Conservation (phyloP, 2,888 invertebrate genomes). For the Dugesia japonica region DNA sequence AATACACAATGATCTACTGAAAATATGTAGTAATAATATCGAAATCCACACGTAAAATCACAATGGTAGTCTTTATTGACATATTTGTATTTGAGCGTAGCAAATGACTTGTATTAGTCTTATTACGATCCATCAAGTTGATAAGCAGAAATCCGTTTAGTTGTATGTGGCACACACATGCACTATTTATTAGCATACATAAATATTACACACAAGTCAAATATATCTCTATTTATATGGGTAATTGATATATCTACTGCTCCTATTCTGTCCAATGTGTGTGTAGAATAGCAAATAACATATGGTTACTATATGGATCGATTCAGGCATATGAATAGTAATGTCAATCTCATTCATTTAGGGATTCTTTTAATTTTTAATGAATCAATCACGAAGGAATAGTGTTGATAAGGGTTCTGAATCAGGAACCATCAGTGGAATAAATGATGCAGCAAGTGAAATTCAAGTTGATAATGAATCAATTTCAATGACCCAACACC, state of each 20-base stretch:
- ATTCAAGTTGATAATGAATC: constrained; percentile 3
- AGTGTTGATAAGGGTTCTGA: constrained; percentile 9
- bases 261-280: background rate
- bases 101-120: background rate
- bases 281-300: constrained; percentile 4
- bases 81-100: constrained; percentile 1
- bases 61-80: background rate
- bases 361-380: background rate
- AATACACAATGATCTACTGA: too few species aligned
- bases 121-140: constrained; percentile 2
- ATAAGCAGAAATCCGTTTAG: constrained; percentile 12
- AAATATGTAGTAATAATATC: too few species aligned
- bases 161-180: background rate
- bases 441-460: background rate
- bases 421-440: background rate
- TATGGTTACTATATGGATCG: constrained; percentile 11
- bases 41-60: background rate
- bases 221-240: background rate
- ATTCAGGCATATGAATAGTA: background rate
- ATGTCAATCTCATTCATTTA: background rate
- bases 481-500: background rate
- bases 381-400: background rate
- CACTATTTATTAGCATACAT: too few species aligned
- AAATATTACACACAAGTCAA: background rate
- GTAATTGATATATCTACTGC: constrained; percentile 4